These are phyloP conservation scores for Halichoeres trimaculatus DNA, from an alignment of 2,113 vertebrate species.

Conservation along the genomic window DNA sequence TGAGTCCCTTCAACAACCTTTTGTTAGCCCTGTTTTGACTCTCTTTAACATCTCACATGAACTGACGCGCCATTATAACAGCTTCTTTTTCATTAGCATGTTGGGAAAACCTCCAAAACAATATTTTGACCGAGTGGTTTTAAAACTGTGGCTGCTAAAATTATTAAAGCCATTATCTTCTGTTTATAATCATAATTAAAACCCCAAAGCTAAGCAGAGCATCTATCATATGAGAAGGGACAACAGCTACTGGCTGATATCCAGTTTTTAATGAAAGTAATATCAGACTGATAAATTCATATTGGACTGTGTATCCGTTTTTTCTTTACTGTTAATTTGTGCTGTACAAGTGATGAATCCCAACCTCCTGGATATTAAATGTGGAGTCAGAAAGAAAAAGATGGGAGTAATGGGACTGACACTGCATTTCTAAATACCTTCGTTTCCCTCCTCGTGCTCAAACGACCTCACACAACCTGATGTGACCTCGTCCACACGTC, in stretches of 20 bases:
- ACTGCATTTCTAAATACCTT: conserved; percentile 26
- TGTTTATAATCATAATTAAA: conserved; percentile 37
- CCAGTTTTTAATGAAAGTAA: conserved; percentile 40
- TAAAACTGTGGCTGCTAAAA: not conserved
- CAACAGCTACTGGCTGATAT: conserved; percentile 47
- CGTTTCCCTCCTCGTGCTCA: conserved; percentile 2
- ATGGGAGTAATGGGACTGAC: conserved; percentile 1
- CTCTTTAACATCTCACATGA: too few species aligned
- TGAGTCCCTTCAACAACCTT: too few species aligned
- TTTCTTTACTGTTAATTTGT: conserved; percentile 49
- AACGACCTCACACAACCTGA: not conserved
- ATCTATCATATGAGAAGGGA: conserved; percentile 13
- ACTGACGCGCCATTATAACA: too few species aligned
- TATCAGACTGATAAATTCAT: conserved; percentile 52
- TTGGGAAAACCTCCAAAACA: too few species aligned
- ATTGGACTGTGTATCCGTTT: conserved; percentile 21
- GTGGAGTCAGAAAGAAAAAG: not conserved
- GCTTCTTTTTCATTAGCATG: too few species aligned
- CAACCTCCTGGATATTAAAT: conserved; percentile 31
- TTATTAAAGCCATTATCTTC: not conserved
- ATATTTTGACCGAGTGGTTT: too few species aligned
- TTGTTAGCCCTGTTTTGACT: too few species aligned
- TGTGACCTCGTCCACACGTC: conserved; percentile 21
- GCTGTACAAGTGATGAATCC: conserved; percentile 22
- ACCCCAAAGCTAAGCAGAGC: conserved; percentile 22